phyloP scores from a whole-genome alignment of 2,113 vertebrate genomes.

The Chloebia gouldiae region DNA sequence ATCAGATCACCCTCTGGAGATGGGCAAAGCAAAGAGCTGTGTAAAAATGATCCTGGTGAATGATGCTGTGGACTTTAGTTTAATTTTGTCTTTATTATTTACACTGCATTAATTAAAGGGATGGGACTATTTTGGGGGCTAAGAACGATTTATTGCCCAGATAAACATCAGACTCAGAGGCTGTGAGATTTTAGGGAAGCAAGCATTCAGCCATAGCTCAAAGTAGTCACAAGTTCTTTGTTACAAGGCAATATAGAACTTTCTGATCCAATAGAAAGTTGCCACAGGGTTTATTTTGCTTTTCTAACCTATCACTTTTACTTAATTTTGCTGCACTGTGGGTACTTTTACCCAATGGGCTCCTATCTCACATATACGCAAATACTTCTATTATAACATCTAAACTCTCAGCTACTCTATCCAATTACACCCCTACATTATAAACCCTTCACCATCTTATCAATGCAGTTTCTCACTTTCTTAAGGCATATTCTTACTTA shows the following conservation, averaged over 20 bases:
- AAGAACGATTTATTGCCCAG: neutral
- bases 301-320: no score
- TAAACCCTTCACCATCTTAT: neutral
- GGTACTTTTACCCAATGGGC: neutral
- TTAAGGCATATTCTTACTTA: neutral
- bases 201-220: no score
- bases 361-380: neutral
- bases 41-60: neutral
- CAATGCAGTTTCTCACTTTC: neutral
- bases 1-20: neutral
- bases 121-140: neutral
- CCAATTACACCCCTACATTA: neutral
- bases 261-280: no score
- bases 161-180: neutral
- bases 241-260: no score
- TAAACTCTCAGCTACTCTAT: neutral
- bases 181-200: neutral
- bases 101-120: neutral
- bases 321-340: neutral
- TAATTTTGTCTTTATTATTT: neutral
- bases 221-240: no score
- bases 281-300: no score
- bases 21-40: neutral
- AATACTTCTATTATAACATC: neutral
- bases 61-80: neutral